These are phyloP conservation scores for Struthidea cinerea DNA, from an alignment of 2,113 vertebrate species.

Conservation along the genomic window DNA sequence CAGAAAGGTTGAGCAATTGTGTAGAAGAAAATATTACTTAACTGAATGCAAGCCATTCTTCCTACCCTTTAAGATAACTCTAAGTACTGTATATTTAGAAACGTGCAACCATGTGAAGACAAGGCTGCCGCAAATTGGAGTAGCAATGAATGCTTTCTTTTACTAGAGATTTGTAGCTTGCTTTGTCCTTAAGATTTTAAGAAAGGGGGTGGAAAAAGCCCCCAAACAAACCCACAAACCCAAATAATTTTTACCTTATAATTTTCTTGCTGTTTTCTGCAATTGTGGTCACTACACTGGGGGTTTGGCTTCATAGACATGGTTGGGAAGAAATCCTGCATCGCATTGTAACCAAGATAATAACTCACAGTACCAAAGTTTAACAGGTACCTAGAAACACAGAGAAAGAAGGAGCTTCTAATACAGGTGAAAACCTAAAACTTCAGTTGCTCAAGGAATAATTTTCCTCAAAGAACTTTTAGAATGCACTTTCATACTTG, in stretches of 20 bases:
- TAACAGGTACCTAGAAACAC: conserved; percentile 82
- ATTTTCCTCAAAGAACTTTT: neutral
- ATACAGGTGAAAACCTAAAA: neutral
- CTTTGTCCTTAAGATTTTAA: neutral
- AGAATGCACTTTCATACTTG: neutral
- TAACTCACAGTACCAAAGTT: conserved; percentile 93
- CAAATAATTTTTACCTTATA: conserved; percentile 74
- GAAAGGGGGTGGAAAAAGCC: neutral
- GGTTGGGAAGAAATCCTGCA: conserved; percentile 96
- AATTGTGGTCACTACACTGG: conserved; percentile 86
- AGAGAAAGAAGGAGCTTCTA: neutral
- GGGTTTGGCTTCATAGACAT: conserved; percentile 97
- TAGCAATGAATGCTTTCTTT: neutral
- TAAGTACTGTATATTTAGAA: neutral
- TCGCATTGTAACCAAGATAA: conserved; percentile 96
- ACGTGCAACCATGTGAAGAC: neutral
- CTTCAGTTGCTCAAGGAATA: neutral
- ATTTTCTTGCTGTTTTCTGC: conserved; percentile 86
- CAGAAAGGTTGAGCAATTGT: neutral
- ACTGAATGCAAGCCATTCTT: neutral
- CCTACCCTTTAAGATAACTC: neutral
- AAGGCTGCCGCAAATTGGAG: neutral
- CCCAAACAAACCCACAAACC: neutral
- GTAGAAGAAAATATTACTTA: neutral
- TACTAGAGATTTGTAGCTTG: neutral